These are phyloP conservation scores for Nephrotoma flavescens DNA, from an alignment of 2,888 invertebrate genomes.

Conservation along the genomic window DNA sequence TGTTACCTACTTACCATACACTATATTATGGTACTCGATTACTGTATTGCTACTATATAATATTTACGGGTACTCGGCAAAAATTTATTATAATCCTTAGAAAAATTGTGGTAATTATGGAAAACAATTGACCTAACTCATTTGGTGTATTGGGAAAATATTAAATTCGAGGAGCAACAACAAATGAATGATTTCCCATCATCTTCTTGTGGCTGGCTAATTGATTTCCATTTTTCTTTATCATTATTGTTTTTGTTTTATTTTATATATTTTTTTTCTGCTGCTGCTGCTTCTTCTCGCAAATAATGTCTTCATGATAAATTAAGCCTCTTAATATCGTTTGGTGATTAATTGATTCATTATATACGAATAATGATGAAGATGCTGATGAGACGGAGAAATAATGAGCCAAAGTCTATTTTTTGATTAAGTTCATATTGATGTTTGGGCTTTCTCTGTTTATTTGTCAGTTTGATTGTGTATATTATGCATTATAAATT, in stretches of 20 bases:
- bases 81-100: background rate
- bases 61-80: background rate
- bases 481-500: background rate
- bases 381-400: background rate
- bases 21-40: background rate
- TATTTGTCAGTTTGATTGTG: background rate
- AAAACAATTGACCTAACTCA: background rate
- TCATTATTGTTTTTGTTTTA: background rate
- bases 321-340: background rate
- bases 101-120: background rate
- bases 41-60: background rate
- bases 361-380: background rate
- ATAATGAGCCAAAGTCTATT: background rate
- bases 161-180: background rate
- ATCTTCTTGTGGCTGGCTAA: background rate
- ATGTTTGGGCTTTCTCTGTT: background rate
- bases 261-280: background rate
- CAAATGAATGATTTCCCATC: background rate
- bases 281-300: background rate
- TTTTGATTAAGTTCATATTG: background rate
- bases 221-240: background rate
- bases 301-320: background rate
- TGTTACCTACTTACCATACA: background rate
- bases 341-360: background rate
- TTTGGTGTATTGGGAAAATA: background rate